phyloP scores from a whole-genome alignment of 2,888 invertebrate species.

The Petrolisthes manimaculis region DNA sequence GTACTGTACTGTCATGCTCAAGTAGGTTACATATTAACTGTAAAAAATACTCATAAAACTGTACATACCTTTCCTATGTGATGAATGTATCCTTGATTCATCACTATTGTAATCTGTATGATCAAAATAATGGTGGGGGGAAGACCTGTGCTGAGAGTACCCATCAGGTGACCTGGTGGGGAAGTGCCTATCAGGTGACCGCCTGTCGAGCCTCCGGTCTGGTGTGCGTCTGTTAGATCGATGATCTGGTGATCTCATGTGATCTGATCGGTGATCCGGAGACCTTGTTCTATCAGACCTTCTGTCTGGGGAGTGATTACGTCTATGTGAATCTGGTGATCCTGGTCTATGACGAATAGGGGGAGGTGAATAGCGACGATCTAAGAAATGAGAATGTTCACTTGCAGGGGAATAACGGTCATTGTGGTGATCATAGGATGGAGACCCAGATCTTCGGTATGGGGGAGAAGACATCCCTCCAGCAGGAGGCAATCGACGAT shows the following conservation, averaged over 20 bases:
- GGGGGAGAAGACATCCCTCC: conserved; percentile 62
- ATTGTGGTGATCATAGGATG: conserved; percentile 53
- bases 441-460: conserved; percentile 51
- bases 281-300: conserved; percentile 57
- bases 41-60: not conserved
- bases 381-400: conserved; percentile 62
- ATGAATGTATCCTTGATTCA: conserved; percentile 48
- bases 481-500: conserved; percentile 61
- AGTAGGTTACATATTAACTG: no score
- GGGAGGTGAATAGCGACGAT: conserved; percentile 59
- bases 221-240: conserved; percentile 37
- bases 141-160: conserved; percentile 38
- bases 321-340: conserved; percentile 43
- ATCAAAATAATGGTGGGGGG: conserved; percentile 51
- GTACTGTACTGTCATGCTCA: not conserved
- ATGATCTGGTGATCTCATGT: conserved; percentile 50
- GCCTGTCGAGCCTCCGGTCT: conserved; percentile 49
- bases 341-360: conserved; percentile 43
- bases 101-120: conserved; percentile 52
- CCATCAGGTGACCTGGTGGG: conserved; percentile 56
- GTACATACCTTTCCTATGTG: conserved; percentile 48
- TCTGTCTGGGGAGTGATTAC: conserved; percentile 52
- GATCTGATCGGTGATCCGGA: conserved; percentile 52
- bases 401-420: conserved; percentile 63
- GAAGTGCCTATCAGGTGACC: conserved; percentile 55